Conservation (phyloP, 2,113 vertebrate genomes). For the Desmodus rotundus region DNA sequence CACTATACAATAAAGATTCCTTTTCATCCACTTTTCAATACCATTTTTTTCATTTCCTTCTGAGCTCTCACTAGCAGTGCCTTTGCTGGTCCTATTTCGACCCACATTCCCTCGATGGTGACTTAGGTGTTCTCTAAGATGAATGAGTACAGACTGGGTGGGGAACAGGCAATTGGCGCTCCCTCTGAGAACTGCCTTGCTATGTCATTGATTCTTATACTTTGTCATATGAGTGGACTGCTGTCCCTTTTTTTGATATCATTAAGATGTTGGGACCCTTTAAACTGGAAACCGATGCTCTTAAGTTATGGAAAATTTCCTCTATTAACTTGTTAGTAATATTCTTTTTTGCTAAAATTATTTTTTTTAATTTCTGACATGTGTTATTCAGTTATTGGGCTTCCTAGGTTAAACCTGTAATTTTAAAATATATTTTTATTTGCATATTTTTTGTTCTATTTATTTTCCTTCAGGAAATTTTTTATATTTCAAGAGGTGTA, state of each 20-base stretch:
- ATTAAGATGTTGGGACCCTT: background rate
- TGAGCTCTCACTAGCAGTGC: background rate
- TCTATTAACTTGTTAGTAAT: background rate
- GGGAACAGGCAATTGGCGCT: background rate
- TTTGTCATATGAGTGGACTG: too few relatives aligned
- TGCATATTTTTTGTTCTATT: background rate
- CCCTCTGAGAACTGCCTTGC: background rate
- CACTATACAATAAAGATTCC: background rate
- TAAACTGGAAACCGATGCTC: background rate
- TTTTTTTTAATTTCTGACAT: background rate
- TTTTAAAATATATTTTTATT: background rate
- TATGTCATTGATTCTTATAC: background rate
- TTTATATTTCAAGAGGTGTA: background rate
- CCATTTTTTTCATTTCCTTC: background rate
- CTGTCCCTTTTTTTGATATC: background rate
- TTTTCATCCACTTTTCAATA: background rate
- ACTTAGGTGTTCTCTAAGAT: background rate
- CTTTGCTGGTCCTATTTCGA: background rate
- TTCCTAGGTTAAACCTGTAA: background rate
- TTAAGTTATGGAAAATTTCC: background rate
- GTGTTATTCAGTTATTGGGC: background rate
- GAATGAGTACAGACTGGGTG: background rate
- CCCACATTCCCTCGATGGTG: background rate
- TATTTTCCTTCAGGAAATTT: background rate
- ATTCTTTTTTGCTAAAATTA: background rate